phyloP scores from a whole-genome alignment of 64 coral and sea anemone genomes.

The Stichodactyla helianthus region DNA sequence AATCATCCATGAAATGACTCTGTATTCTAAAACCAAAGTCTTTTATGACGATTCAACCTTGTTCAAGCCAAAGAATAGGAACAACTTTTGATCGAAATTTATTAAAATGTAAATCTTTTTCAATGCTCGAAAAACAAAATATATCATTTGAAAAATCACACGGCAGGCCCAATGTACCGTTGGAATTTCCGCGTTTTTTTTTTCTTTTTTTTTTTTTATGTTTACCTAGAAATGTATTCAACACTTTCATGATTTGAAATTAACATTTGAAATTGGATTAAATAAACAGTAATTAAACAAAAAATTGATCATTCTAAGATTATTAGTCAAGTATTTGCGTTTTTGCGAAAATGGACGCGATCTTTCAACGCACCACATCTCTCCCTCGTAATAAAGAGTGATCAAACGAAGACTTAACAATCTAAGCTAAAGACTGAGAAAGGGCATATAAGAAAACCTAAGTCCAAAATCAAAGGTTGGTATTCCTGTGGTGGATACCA shows the following conservation, averaged over 20 bases:
- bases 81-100: background rate
- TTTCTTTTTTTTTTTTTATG: background rate
- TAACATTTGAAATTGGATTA: too few relatives aligned
- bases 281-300: too few relatives aligned
- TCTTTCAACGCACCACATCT: too few relatives aligned
- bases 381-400: too few relatives aligned
- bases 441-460: background rate
- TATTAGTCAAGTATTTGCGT: too few relatives aligned
- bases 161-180: background rate
- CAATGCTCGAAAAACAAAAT: background rate
- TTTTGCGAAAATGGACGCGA: too few relatives aligned
- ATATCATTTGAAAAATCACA: background rate
- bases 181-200: background rate
- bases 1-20: slow-evolving; percentile 4
- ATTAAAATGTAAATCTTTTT: background rate
- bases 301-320: too few relatives aligned
- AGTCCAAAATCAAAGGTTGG: background rate
- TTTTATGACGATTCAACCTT: background rate
- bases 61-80: background rate
- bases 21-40: background rate
- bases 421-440: too few relatives aligned
- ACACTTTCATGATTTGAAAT: too few relatives aligned
- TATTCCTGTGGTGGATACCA: background rate
- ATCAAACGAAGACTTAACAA: too few relatives aligned
- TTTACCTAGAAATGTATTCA: too few relatives aligned